These are phyloP conservation scores for Listronotus oregonensis DNA, from an alignment of 1,140 invertebrate species.

Conservation along the genomic window DNA sequence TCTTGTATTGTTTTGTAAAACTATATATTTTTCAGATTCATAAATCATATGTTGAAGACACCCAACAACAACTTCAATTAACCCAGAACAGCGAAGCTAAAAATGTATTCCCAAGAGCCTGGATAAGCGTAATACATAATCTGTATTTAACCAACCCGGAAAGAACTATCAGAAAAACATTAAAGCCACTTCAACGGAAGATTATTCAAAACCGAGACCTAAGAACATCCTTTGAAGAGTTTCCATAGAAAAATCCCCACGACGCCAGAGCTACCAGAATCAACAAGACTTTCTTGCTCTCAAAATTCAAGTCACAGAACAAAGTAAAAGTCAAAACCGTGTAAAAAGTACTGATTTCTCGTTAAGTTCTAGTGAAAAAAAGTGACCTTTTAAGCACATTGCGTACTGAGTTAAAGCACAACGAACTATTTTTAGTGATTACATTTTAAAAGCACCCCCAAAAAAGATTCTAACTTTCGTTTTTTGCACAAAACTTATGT, in stretches of 20 bases:
- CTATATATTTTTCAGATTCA: conserved; percentile 26
- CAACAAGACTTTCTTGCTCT: background rate
- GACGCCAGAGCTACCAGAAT: background rate
- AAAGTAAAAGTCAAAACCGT: background rate
- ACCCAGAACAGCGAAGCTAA: background rate
- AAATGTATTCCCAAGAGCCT: conserved; percentile 12
- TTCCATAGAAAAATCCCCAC: no score
- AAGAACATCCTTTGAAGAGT: no score
- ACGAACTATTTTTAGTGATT: no score
- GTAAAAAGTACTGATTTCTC: background rate
- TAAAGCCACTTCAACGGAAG: background rate
- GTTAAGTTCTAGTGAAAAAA: no score
- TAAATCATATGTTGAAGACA: conserved; percentile 35
- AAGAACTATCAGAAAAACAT: conserved; percentile 7
- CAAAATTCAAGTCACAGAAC: background rate
- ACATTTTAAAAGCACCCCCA: no score
- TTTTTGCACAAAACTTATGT: no score
- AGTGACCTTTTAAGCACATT: no score
- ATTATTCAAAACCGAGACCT: background rate
- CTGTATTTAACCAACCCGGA: conserved; percentile 12
- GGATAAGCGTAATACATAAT: conserved; percentile 8
- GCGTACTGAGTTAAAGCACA: no score
- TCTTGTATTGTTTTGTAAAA: no score
- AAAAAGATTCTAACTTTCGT: no score
- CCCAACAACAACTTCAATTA: conserved; percentile 45